Evolutionary conservation across 2,888 invertebrate genomes (phyloP).

Genomic region (Polyommatus icarus): DNA sequence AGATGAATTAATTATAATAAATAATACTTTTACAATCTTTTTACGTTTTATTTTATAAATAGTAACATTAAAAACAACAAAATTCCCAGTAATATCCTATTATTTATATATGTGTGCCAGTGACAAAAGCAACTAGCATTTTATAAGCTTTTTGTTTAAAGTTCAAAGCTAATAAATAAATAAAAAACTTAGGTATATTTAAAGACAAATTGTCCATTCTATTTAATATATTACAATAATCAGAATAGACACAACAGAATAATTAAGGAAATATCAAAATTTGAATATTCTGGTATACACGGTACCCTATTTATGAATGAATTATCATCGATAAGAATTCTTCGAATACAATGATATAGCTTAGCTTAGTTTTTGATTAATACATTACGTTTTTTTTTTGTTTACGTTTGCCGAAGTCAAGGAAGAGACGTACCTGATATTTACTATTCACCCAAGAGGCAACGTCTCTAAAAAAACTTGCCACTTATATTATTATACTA

Average conservation of each 20-base stretch:
- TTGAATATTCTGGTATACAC: neutral
- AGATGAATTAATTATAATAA: too few relatives aligned
- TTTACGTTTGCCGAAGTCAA: neutral
- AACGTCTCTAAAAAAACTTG: too few relatives aligned
- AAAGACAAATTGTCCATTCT: too few relatives aligned
- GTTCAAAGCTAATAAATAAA: too few relatives aligned
- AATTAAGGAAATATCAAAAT: neutral
- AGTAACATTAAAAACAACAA: neutral
- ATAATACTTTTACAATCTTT: neutral
- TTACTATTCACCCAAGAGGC: neutral
- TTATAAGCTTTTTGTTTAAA: neutral
- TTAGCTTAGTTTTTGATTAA: neutral
- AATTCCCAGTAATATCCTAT: neutral
- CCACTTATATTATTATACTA: too few relatives aligned
- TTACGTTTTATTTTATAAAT: neutral
- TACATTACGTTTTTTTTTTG: neutral
- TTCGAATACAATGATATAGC: neutral
- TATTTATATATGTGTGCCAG: neutral
- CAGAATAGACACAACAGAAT: neutral
- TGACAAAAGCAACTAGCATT: neutral
- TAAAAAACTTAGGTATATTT: too few relatives aligned
- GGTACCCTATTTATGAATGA: neutral
- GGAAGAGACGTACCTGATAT: neutral
- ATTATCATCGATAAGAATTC: neutral
- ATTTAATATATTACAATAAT: neutral